Percentiles rank a stretch among this genome's conserved stretches.
These are phyloP conservation scores for Thalassophryne amazonica DNA, from an alignment of 2,797 vertebrate species.

Conservation along the genomic window DNA sequence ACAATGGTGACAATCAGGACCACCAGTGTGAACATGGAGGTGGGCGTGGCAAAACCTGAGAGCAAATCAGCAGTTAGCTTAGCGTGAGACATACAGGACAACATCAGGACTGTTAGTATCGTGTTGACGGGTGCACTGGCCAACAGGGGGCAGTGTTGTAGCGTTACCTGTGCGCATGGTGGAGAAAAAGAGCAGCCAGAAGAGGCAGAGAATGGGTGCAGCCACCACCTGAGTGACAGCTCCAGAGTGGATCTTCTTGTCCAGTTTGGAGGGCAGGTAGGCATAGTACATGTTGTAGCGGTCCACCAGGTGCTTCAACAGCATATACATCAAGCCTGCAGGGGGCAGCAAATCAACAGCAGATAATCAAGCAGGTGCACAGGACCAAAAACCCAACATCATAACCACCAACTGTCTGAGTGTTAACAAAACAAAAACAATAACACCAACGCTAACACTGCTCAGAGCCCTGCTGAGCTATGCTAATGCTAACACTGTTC, in stretches of 20 bases:
- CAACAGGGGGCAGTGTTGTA: background rate
- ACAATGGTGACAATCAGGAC: constrained; percentile 97
- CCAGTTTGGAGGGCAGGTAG: constrained; percentile 94
- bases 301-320: constrained; percentile 95
- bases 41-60: constrained; percentile 87
- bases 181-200: constrained; percentile 97
- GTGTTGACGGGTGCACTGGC: too few relatives aligned
- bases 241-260: constrained; percentile 97
- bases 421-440: too few relatives aligned
- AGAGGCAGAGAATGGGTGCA: constrained; percentile 94
- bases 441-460: too few relatives aligned
- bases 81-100: background rate
- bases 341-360: background rate
- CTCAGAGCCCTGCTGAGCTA: too few relatives aligned
- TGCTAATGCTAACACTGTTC: too few relatives aligned
- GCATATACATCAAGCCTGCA: constrained; percentile 96
- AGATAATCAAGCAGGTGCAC: background rate
- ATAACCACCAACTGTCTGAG: too few relatives aligned
- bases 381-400: fast-evolving
- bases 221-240: constrained; percentile 98
- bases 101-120: too few relatives aligned
- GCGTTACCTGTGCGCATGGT: constrained; percentile 79
- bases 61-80: background rate
- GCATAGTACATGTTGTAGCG: constrained; percentile 98
- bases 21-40: constrained; percentile 95